Evolutionary conservation across 1,140 invertebrate genomes (phyloP), one percentile per base, ranked within the genome.

Genomic region (Meteorus sp.): DNA sequence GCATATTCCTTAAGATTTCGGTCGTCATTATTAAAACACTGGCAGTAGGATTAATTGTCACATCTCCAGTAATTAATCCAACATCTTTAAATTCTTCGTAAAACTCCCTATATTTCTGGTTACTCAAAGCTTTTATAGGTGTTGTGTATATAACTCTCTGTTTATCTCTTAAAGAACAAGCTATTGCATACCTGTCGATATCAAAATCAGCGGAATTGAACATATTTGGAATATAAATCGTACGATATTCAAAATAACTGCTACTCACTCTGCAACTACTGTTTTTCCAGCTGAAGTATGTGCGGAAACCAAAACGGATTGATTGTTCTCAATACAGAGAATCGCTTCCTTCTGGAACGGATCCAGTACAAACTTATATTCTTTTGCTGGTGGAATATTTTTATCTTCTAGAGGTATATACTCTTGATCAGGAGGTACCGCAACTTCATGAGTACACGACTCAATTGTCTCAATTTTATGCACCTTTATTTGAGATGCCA

Each of bases 241-340:
- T 54, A 69, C 5, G 22, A 47, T 6, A 35, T n/a, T 17, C 9
- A 37, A 37, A 9, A 15, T 15, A 45, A 9, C 9, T 37, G n/a
- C 70, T 54, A 88, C 91, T 85, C 88, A 98, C 91, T 98, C 94
- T 27, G 96, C 97, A 31, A 98, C 95, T 17, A 99, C 97, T 47
- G 97, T 99, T 87, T 99, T 99, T 44, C 98, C 98, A 59, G 98
- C 97, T n/a, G 97, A 99, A 3, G 98, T 99, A 76, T 99, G 98
- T 23, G 98, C 97, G 0, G 97, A 98, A 0, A 99, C 97, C 17
- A 99, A 83, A 7, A 99, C 97, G 17, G 96, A 98, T 71, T 94
- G 96, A 73, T 95, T 90, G 78, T 99, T 99, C 73, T 99, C 96
- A 63, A 99, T 90, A 79, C 97, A 99, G 22, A 94, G 79, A 58